A percentile compares a stretch with the other conserved stretches of the same genome.
phyloP scores from a whole-genome alignment of 2,888 invertebrate species.

The Euzetes globulus region DNA sequence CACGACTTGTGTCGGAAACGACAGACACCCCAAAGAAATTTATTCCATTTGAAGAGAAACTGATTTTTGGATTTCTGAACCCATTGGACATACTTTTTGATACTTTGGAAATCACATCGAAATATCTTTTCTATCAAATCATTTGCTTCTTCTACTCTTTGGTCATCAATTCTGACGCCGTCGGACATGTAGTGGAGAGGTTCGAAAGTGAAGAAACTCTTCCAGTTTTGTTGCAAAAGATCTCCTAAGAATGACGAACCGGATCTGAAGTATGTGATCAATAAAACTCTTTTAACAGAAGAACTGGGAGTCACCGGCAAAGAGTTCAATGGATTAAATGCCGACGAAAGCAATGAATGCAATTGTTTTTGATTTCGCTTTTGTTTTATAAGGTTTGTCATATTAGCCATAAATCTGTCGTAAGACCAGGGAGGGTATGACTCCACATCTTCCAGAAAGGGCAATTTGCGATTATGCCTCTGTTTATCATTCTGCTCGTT shows the following conservation, averaged over 20 bases:
- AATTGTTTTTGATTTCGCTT: constrained; percentile 4
- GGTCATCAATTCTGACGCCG: constrained; percentile 26
- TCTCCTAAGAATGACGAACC: constrained; percentile 77
- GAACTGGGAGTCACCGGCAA: constrained; percentile 32
- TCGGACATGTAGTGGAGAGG: constrained; percentile 53
- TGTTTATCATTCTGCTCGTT: not conserved
- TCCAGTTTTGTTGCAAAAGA: constrained; percentile 59
- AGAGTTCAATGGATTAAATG: constrained; percentile 36
- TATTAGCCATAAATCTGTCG: constrained; percentile 17
- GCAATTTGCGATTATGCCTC: not conserved
- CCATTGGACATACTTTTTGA: constrained; percentile 41
- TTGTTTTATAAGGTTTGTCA: not conserved
- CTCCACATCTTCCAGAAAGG: not conserved
- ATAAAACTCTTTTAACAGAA: constrained; percentile 55
- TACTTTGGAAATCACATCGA: constrained; percentile 37
- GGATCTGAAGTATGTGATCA: constrained; percentile 81
- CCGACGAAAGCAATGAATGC: not conserved
- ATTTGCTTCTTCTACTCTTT: constrained; percentile 36
- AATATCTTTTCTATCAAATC: constrained; percentile 38
- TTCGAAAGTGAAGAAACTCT: constrained; percentile 82
- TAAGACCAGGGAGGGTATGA: constrained; percentile 11
- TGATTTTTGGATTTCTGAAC: constrained; percentile 38
- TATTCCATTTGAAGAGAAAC: constrained; percentile 76
- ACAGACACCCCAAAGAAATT: constrained; percentile 73
- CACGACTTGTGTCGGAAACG: constrained; percentile 59